Evolutionary conservation across 2,113 vertebrate genomes (phyloP).

Genomic region (Myotis yumanensis): DNA sequence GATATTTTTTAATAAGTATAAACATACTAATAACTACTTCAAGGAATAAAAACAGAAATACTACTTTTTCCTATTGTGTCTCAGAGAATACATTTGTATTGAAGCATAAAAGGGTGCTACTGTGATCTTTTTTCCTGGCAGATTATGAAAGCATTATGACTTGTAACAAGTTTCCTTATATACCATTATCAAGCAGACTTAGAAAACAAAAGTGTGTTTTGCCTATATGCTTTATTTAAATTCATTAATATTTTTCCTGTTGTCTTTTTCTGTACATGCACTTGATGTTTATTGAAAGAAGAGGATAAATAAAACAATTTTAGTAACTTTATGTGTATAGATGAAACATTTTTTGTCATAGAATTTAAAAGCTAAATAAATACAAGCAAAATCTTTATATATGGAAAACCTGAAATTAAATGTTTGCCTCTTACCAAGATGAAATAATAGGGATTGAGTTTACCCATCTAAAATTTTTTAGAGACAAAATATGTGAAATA

Average conservation of each 20-base stretch:
- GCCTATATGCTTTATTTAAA: constrained; percentile 56
- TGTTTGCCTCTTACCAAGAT: background rate
- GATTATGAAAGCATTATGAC: constrained; percentile 59
- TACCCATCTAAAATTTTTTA: background rate
- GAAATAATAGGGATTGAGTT: background rate
- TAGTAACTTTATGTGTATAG: constrained; percentile 33
- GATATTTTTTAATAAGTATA: constrained; percentile 35
- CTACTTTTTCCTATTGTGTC: background rate
- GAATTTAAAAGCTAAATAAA: constrained; percentile 51
- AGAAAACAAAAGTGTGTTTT: constrained; percentile 48
- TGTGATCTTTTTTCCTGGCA: constrained; percentile 39
- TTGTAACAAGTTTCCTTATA: constrained; percentile 63
- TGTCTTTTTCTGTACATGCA: constrained; percentile 53
- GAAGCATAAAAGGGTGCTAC: background rate
- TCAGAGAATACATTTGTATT: constrained; percentile 28
- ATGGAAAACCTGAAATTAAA: constrained; percentile 29
- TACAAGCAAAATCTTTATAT: constrained; percentile 23
- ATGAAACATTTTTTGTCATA: constrained; percentile 48
- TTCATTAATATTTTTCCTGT: constrained; percentile 63
- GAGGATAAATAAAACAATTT: constrained; percentile 43
- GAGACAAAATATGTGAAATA: background rate
- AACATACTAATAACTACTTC: constrained; percentile 51
- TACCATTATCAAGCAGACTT: constrained; percentile 59
- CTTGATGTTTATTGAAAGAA: constrained; percentile 56
- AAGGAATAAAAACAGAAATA: constrained; percentile 13